Conservation (phyloP, 2,113 vertebrate genomes). For the Vulpes lagopus region DNA sequence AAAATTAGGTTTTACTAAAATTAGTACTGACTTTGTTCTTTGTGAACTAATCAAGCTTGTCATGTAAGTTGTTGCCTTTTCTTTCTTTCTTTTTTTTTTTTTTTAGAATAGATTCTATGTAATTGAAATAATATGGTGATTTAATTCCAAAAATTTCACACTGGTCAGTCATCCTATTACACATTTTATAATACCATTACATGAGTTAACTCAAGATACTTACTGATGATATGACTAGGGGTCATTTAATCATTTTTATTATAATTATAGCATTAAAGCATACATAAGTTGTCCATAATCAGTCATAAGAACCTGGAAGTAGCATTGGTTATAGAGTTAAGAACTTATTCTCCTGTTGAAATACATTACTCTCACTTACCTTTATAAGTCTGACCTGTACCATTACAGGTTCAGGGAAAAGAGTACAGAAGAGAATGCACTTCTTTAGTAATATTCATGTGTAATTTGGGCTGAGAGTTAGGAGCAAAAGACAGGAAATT, state of each 20-base stretch:
- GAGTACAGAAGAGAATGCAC: background rate
- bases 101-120: background rate
- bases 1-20: slow-evolving; percentile 78
- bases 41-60: slow-evolving; percentile 64
- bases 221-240: background rate
- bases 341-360: slow-evolving; percentile 8
- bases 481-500: background rate
- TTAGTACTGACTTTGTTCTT: slow-evolving; percentile 70
- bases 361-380: background rate
- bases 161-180: background rate
- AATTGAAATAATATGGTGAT: slow-evolving; percentile 58
- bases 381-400: background rate
- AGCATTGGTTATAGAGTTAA: slow-evolving; percentile 33
- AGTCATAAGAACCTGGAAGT: background rate
- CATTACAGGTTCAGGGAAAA: background rate
- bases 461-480: background rate
- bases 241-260: slow-evolving; percentile 41
- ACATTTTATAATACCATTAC: background rate
- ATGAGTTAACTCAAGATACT: background rate
- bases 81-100: slow-evolving; percentile 52
- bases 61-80: background rate
- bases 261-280: slow-evolving; percentile 8
- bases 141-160: slow-evolving; percentile 40
- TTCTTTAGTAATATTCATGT: background rate
- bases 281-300: background rate